Conservation (phyloP, 1,140 invertebrate genomes). For the Apis mellifera region DNA sequence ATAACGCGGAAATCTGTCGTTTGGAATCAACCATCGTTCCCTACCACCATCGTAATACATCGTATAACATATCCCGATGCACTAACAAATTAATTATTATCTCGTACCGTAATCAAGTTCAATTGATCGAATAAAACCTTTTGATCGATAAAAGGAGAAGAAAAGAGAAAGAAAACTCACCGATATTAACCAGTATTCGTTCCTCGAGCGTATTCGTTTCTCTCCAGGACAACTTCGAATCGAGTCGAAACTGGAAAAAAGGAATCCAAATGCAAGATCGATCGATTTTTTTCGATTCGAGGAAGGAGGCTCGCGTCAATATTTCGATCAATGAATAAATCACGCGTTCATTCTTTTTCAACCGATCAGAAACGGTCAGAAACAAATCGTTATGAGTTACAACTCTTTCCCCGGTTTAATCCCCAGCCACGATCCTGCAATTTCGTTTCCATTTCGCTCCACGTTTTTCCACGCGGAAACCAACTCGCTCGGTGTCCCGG, state of each 20-base stretch:
- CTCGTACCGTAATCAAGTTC: too few relatives aligned
- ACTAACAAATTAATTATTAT: too few relatives aligned
- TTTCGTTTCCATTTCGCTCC: conserved; percentile 38
- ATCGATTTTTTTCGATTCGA: not conserved
- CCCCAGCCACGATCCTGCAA: not conserved
- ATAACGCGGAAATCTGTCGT: not conserved
- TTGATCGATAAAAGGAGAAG: too few relatives aligned
- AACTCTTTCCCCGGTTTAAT: conserved; percentile 7
- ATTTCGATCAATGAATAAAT: not conserved
- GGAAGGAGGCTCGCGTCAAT: not conserved
- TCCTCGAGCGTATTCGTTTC: too few relatives aligned
- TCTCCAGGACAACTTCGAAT: too few relatives aligned
- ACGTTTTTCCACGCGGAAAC: not conserved
- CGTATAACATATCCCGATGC: too few relatives aligned
- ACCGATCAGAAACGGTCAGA: not conserved
- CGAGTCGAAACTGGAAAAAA: too few relatives aligned
- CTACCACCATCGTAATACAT: not conserved
- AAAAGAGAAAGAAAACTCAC: too few relatives aligned
- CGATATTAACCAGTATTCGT: too few relatives aligned
- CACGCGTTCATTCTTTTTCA: too few relatives aligned
- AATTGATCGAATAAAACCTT: too few relatives aligned
- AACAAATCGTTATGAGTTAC: conserved; percentile 1
- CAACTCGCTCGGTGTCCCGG: not conserved
- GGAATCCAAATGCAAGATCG: too few relatives aligned
- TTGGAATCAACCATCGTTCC: not conserved